Percentiles rank a stretch among this genome's conserved stretches.
Conservation (phyloP, 2,113 vertebrate genomes). For the Dasypus novemcinctus region DNA sequence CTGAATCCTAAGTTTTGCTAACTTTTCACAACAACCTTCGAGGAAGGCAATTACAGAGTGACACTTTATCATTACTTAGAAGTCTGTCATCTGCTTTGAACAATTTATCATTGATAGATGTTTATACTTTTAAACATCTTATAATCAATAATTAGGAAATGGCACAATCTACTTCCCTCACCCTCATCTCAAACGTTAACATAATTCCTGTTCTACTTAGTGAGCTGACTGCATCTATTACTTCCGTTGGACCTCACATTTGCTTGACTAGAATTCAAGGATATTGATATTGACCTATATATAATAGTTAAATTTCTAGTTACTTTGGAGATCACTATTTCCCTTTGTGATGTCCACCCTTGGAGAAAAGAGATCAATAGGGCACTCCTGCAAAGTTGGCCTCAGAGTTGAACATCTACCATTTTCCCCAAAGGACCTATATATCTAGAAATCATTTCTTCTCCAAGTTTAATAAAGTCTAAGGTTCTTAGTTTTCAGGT, state of each 20-base stretch:
- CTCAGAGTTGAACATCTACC: conserved; percentile 2
- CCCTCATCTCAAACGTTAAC: not conserved
- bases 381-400: not conserved
- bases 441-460: conserved; percentile 54
- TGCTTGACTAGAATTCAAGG: not conserved
- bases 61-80: not conserved
- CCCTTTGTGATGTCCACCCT: not conserved
- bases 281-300: not conserved
- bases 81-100: not conserved
- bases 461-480: not conserved
- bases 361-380: not conserved
- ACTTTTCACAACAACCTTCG: not conserved
- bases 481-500: not conserved
- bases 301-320: not conserved
- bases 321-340: not conserved
- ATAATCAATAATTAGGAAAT: not conserved
- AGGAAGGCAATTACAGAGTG: not conserved
- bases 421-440: not conserved
- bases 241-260: not conserved
- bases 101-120: not conserved
- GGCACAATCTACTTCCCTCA: not conserved
- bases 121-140: not conserved
- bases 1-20: not conserved
- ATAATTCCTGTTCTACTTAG: not conserved
- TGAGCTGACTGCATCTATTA: not conserved